phyloP scores from a whole-genome alignment of 2,797 vertebrate genomes.

The Varecia variegata region DNA sequence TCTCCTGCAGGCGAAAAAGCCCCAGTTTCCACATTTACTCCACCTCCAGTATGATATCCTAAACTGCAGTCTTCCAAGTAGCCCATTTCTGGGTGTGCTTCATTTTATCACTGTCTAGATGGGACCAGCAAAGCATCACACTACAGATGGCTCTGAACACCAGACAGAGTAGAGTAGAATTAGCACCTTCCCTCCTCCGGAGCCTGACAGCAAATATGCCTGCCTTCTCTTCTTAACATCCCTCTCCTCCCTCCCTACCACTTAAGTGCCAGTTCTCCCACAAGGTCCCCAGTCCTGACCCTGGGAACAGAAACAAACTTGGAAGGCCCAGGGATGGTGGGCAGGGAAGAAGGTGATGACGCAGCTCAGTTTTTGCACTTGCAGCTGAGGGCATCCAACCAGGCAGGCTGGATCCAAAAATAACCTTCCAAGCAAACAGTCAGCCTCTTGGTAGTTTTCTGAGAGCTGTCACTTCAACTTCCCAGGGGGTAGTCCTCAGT shows the following conservation, averaged over 20 bases:
- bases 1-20: background rate
- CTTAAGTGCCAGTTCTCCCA: background rate
- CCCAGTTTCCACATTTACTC: background rate
- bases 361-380: background rate
- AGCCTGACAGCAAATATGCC: background rate
- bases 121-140: background rate
- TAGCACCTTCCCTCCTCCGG: background rate
- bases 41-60: background rate
- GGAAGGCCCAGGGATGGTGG: background rate
- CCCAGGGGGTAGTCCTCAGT: background rate
- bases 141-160: background rate
- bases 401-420: conserved; percentile 46
- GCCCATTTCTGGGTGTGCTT: background rate
- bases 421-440: background rate
- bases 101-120: background rate
- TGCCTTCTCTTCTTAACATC: background rate
- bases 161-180: background rate
- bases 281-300: background rate
- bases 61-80: background rate
- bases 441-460: background rate
- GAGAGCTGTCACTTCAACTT: background rate
- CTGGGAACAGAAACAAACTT: conserved; percentile 34
- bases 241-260: background rate
- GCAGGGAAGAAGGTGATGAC: background rate
- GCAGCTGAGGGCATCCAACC: background rate